Base-by-base conservation (phyloP, 1,140 invertebrate genomes). In the Pissodes strobi region DNA sequence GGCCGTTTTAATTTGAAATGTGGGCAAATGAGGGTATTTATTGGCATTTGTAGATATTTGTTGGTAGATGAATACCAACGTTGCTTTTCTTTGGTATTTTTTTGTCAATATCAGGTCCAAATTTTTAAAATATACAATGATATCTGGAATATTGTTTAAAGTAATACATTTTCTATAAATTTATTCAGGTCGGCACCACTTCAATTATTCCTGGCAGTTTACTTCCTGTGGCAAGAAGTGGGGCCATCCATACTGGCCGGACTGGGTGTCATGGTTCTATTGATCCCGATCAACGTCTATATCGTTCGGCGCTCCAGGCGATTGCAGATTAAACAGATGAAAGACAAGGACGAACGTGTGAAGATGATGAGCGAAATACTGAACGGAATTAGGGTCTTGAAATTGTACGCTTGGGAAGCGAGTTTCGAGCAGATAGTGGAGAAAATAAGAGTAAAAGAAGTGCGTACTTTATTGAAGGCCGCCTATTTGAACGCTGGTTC, bases 221-320 rank as follows among this genome's bases (percentile, higher is more conserved):
- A 90, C 73, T 95, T 97, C 80, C 79, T 98, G 2, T 98, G 93
- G 92, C 84, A 86, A 21, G 88, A 88, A 58, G 79, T 93, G 4
- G 90, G 95, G 0, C 86, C 89, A 0, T 90, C 94, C 1, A 92
- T 95, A 12, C 79, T 98, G 1, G 90, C 94, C 23, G 95, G 94
- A 25, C 79, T 98, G 19, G 88, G 88, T 43, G 90, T 98, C 6
- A 94, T 98, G 93, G 87, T 96, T 39, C 84, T 96, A 43, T 82
- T 96, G 18, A 92, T 96, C 66, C 94, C 94, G 0, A 77, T 97
- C 5, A 98, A 97, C 80, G 91, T 89, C 8, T 80, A 90, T 38
- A 90, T 98, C 63, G 93, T 93, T 2, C 90, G 88, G 76, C 88
- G 88, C 76, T 85, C 89, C 1, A 90, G 90, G 73, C 87, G 84